Conservation (phyloP, 2,888 invertebrate species). For the Agrotis clavis region DNA sequence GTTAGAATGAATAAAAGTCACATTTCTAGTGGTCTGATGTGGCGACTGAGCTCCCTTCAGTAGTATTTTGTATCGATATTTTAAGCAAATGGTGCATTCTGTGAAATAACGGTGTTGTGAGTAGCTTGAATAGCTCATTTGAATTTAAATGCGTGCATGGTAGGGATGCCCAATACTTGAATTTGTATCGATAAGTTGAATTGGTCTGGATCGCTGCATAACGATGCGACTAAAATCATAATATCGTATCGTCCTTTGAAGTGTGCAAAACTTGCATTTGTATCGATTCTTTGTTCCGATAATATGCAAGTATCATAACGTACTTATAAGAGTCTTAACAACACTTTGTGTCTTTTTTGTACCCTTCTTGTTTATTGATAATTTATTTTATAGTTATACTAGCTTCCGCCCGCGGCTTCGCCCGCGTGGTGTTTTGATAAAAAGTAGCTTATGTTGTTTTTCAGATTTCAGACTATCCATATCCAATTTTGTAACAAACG, state of each 20-base stretch:
- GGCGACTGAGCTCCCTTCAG: conserved; percentile 67
- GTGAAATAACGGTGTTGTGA: conserved; percentile 74
- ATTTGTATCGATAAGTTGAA: neutral
- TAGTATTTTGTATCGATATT: conserved; percentile 79
- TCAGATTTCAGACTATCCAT: too few species aligned
- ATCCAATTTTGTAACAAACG: too few species aligned
- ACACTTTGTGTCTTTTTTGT: neutral
- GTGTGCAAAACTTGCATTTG: neutral
- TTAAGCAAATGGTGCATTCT: conserved; percentile 81
- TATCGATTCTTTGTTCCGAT: neutral
- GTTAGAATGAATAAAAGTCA: conserved; percentile 78
- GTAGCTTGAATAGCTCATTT: conserved; percentile 77
- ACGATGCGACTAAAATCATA: too few species aligned
- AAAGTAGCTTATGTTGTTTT: too few species aligned
- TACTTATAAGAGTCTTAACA: neutral
- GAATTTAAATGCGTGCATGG: conserved; percentile 75
- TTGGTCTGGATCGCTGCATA: neutral
- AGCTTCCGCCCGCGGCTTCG: too few species aligned
- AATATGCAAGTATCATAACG: neutral
- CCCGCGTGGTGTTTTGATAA: too few species aligned
- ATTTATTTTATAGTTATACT: too few species aligned
- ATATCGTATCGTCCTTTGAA: neutral
- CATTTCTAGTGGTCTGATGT: conserved; percentile 72
- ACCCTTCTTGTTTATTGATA: neutral
- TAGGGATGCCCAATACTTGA: neutral